Evolutionary conservation across 1,140 invertebrate species (phyloP), one percentile per base, ranked within the genome.

Genomic region (Stenopsyche tienmushanensis): DNA sequence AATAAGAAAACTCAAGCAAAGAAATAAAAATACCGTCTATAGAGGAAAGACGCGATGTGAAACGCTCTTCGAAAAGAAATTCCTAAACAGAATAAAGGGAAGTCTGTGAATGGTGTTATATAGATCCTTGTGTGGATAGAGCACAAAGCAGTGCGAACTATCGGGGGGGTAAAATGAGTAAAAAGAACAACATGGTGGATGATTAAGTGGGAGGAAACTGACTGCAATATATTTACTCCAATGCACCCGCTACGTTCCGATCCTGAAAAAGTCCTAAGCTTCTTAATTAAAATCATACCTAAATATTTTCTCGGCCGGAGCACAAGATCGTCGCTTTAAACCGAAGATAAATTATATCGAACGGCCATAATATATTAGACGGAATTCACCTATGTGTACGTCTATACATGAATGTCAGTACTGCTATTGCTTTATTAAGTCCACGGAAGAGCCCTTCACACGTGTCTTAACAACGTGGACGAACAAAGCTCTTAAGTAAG

Each of bases 1-100:
- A 68, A 68, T 60, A 64, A 60, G 55, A 60, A 68, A 68, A 68
- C 62, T 68, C 29, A 57, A 68, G 44, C 55, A 18, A 26, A 26
- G 62, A 64, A 64, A 68, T 68, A 68, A 68, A 68, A 68, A 68
- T 68, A 68, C 62, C 66, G 65, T 41, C 66, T 21, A 26, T 5
- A 21, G n/a, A 59, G 5, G 55, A 17, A 15, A 15, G 55, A 15
- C 3, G 5, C 18, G 42, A 57, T 60, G 45, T 54, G 66, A 67
- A 57, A 24, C 17, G 62, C 29, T 50, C 47, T 18, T 49, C 25
- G 54, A 59, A 57, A 67, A 50, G 66, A 68, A 68, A 64, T 68
- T 63, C 66, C 47, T 58, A 29, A 58, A 58, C 53, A 50, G 64
- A 65, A 65, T 65, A 65, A 65, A 65, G 60, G 54, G 21, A 26